Conservation (phyloP, 2,888 invertebrate genomes). For the Allygus modestus region DNA sequence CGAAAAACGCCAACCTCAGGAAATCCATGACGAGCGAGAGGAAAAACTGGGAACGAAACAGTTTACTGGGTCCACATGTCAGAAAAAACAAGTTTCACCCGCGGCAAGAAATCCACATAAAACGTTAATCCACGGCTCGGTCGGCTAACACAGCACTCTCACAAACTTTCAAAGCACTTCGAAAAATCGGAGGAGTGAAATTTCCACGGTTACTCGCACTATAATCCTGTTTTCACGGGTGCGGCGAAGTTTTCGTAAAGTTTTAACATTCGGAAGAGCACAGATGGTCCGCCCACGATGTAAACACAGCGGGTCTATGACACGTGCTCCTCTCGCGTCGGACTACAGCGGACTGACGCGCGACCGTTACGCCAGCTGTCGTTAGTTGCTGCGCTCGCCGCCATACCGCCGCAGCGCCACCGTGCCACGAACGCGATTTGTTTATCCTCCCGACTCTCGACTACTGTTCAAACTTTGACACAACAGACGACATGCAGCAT, state of each 20-base stretch:
- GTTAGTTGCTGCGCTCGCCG: constrained; percentile 30
- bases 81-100: constrained; percentile 1
- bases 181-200: background rate
- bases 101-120: constrained; percentile 36
- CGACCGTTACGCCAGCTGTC: background rate
- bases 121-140: background rate
- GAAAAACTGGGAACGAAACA: background rate
- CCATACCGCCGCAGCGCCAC: constrained; percentile 4
- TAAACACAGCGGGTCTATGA: background rate
- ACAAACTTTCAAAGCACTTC: constrained; percentile 17
- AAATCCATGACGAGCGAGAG: constrained; percentile 27
- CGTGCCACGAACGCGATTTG: background rate
- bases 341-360: constrained; percentile 43
- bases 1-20: constrained; percentile 12
- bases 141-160: background rate
- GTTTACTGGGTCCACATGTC: constrained; percentile 52
- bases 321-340: constrained; percentile 24
- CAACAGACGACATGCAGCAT: background rate
- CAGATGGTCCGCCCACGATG: constrained; percentile 57
- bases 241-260: background rate
- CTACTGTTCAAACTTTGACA: constrained; percentile 43
- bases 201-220: constrained; percentile 5
- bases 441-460: constrained; percentile 3
- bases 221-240: background rate
- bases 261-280: background rate